Evolutionary conservation across 2,113 vertebrate genomes (phyloP).

Genomic region (Rissa tridactyla): DNA sequence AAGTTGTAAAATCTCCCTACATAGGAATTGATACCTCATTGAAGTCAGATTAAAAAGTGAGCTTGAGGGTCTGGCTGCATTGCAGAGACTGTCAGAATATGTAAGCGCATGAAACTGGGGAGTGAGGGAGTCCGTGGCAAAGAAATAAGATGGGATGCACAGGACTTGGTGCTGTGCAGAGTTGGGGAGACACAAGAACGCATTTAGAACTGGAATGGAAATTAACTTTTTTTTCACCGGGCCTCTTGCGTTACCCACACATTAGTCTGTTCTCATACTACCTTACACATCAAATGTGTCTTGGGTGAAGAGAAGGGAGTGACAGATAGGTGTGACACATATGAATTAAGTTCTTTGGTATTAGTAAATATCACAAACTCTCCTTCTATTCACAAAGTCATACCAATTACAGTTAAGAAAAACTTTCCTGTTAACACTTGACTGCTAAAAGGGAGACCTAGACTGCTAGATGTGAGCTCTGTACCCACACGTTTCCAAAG

Average conservation of each 20-base stretch:
- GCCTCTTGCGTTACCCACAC: background rate
- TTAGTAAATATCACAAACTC: background rate
- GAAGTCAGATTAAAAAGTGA: background rate
- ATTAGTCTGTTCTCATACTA: background rate
- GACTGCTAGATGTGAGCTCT: background rate
- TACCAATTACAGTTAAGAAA: background rate
- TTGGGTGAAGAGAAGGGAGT: background rate
- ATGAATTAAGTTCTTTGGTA: background rate
- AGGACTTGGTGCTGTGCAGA: background rate
- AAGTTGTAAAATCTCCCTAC: background rate
- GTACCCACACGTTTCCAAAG: background rate
- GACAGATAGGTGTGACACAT: background rate
- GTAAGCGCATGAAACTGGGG: background rate
- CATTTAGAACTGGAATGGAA: background rate
- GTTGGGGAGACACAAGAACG: background rate
- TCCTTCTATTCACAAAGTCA: background rate
- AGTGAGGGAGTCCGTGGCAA: fast-evolving
- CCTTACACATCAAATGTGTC: background rate
- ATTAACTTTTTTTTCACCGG: background rate
- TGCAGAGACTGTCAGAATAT: background rate
- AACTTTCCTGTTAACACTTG: background rate
- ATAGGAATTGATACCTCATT: fast-evolving
- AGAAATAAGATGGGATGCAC: background rate
- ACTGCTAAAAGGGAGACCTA: background rate
- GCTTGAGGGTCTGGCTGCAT: background rate